These are phyloP conservation scores for Steatocranus sp. DNA, from an alignment of 2,797 vertebrate genomes.

Conservation along the genomic window DNA sequence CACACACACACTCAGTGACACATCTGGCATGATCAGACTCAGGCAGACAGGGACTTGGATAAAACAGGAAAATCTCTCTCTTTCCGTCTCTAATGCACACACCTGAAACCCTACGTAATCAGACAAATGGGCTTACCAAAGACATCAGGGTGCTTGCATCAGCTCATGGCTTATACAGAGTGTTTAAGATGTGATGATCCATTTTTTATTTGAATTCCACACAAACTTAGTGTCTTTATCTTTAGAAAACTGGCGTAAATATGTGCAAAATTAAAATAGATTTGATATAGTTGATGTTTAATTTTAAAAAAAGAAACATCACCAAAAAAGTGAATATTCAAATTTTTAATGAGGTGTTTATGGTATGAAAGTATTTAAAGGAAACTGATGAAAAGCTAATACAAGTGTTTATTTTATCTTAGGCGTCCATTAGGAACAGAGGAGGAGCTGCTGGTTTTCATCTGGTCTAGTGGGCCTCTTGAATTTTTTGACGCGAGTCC, in stretches of 20 bases:
- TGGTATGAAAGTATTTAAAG: neutral
- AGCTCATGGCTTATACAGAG: conserved; percentile 37
- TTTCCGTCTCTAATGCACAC: conserved; percentile 31
- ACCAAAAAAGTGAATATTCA: neutral
- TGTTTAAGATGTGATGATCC: conserved; percentile 39
- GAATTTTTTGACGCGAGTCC: conserved; percentile 82
- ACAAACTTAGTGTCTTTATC: neutral
- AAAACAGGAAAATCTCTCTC: conserved; percentile 54
- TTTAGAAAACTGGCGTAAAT: neutral
- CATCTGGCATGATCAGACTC: conserved; percentile 62
- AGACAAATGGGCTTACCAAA: conserved; percentile 57
- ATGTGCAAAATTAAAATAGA: neutral
- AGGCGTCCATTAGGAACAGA: conserved; percentile 77
- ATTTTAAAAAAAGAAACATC: neutral
- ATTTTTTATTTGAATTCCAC: conserved; percentile 31
- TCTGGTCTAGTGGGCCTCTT: conserved; percentile 82
- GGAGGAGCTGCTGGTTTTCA: conserved; percentile 81
- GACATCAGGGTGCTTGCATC: conserved; percentile 61
- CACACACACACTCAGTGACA: conserved; percentile 40
- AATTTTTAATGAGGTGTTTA: neutral
- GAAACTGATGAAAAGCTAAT: neutral
- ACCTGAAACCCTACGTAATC: conserved; percentile 55
- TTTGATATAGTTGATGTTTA: neutral
- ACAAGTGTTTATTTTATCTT: conserved; percentile 13
- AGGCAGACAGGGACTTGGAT: conserved; percentile 59